phyloP scores from a whole-genome alignment of 2,797 vertebrate genomes.

The Tarsius wallacei region DNA sequence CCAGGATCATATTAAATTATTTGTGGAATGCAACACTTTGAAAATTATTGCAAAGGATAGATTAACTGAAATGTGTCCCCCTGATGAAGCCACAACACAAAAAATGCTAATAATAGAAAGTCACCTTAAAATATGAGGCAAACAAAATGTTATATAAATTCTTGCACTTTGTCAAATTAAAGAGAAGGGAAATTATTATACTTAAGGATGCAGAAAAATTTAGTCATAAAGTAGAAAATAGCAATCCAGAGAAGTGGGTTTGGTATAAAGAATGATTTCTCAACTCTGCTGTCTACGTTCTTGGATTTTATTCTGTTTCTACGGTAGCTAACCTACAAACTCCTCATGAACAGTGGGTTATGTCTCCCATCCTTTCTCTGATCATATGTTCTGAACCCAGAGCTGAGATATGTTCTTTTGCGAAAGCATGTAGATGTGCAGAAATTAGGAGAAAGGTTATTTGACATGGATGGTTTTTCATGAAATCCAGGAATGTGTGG shows the following conservation, averaged over 20 bases:
- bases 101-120: conserved; percentile 61
- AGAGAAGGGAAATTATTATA: neutral
- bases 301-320: neutral
- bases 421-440: neutral
- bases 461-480: neutral
- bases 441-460: neutral
- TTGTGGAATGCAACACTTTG: conserved; percentile 65
- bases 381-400: neutral
- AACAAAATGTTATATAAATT: neutral
- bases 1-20: conserved; percentile 77
- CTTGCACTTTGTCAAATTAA: neutral
- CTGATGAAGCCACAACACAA: conserved; percentile 35
- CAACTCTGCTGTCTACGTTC: neutral
- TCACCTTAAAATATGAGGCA: conserved; percentile 48
- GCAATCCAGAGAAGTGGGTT: neutral
- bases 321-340: neutral
- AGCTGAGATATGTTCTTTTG: neutral
- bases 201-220: conserved; percentile 17
- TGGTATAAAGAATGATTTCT: conserved; percentile 15
- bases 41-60: conserved; percentile 65
- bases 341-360: neutral
- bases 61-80: conserved; percentile 37
- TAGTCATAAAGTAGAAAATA: conserved; percentile 4
- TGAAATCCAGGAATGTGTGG: neutral
- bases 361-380: neutral